Evolutionary conservation across 2,797 vertebrate species (phyloP).

Genomic region (Choloepus didactylus): DNA sequence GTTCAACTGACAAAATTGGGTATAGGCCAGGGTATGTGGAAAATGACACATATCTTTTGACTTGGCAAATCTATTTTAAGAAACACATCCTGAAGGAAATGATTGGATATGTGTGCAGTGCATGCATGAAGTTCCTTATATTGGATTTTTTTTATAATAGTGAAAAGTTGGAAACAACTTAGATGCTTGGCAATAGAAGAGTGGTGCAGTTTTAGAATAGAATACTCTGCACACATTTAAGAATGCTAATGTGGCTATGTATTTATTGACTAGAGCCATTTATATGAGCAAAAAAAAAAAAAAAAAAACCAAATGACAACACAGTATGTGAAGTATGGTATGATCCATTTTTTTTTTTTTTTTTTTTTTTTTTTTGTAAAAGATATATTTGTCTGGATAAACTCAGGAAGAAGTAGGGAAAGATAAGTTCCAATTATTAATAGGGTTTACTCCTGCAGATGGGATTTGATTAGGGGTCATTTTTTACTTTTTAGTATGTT

Average conservation of each 20-base stretch:
- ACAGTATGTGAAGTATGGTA: background rate
- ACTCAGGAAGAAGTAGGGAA: background rate
- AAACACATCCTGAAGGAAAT: conserved; percentile 41
- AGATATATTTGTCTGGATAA: background rate
- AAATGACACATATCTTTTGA: background rate
- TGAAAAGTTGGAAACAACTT: background rate
- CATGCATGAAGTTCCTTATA: background rate
- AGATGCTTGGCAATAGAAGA: background rate
- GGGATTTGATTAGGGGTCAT: background rate
- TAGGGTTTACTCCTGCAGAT: background rate
- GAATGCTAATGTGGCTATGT: background rate
- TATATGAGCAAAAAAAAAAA: background rate
- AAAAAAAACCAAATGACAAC: background rate
- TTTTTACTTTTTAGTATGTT: conserved; percentile 49
- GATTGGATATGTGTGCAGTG: background rate
- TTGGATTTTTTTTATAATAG: conserved; percentile 38
- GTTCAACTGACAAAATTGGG: background rate
- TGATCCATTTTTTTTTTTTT: too few relatives aligned
- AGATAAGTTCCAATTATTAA: conserved; percentile 9
- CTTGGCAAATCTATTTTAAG: conserved; percentile 25
- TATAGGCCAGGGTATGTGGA: background rate
- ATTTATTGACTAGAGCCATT: conserved; percentile 3
- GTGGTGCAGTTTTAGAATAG: background rate
- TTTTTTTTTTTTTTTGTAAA: background rate
- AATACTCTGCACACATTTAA: background rate